phyloP scores from a whole-genome alignment of 2,888 invertebrate species.

The Syritta pipiens region DNA sequence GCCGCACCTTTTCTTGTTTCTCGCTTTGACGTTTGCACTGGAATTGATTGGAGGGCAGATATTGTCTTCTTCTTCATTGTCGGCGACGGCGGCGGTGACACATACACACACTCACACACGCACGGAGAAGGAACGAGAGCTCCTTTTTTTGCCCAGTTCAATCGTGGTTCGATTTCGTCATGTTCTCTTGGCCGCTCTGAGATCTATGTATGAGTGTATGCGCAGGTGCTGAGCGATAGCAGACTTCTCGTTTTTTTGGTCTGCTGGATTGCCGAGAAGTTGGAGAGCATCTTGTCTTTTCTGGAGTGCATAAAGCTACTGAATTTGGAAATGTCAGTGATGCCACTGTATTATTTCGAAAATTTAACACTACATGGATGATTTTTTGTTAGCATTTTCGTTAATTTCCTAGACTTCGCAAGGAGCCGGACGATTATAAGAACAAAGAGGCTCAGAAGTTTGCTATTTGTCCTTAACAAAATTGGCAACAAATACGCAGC shows the following conservation, averaged over 20 bases:
- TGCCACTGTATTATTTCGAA: no score
- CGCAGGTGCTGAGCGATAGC: background rate
- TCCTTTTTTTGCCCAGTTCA: no score
- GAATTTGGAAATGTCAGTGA: no score
- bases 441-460: no score
- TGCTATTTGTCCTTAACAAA: no score
- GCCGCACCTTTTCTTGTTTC: conserved; percentile 83
- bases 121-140: conserved; percentile 1
- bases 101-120: conserved; percentile 15
- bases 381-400: no score
- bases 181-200: conserved; percentile 11
- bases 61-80: conserved; percentile 24
- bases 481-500: no score
- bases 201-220: conserved; percentile 15
- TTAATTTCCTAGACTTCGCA: no score
- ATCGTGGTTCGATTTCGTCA: conserved; percentile 19
- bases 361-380: no score
- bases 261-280: conserved; percentile 10
- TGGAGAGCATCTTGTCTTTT: background rate
- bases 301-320: no score
- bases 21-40: conserved; percentile 29
- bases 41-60: conserved; percentile 3
- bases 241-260: background rate
- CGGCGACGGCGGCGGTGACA: conserved; percentile 45
- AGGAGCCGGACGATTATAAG: no score